Evolutionary conservation across 1,140 invertebrate species (phyloP), one percentile per base, ranked within the genome.

Genomic region (Nasonia giraulti): DNA sequence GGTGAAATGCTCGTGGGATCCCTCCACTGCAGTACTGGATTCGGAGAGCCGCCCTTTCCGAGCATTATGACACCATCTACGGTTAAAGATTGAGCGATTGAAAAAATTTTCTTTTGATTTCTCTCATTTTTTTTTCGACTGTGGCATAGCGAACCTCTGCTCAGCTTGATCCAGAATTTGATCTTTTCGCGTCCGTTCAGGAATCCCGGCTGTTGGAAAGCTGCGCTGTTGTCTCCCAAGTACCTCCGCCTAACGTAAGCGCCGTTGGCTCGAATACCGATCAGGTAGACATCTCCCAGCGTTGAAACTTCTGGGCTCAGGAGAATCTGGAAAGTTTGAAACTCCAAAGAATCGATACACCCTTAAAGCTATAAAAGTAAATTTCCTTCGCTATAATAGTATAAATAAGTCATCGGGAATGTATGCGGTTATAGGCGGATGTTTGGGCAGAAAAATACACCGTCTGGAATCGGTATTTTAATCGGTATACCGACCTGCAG

Each of bases 131-230:
- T 33, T 4, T 33, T 2, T 33, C 8, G 7, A 40, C 40, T 40
- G 8, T 40, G 5, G 8, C 8, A 40, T 33, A 69, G 78, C 1
- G 12, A 83, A 83, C 81, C 82, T 75, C 33, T 83, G 6, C 77
- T 66, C 37, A 86, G 81, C 80, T 80, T 83, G 27, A 86, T 86
- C 85, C 82, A 86, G 66, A 79, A 86, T 74, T 78, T 27, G 11
- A 40, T 17, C 47, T 44, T 79, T 69, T 86, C 82, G 10, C 27
- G 44, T 17, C 75, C 68, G 23, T 74, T 86, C 27, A 83, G 40
- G 44, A 86, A 86, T 47, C 27, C 75, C 3, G 20, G 55, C 50
- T 80, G 68, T 37, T 83, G 66, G 37, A 79, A 86, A 7, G 80
- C 81, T 12, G 80, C 71, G 27, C 71, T 86, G 33, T 74, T 86